Evolutionary conservation across 2,113 vertebrate genomes (phyloP), one percentile per base, ranked within the genome.

Genomic region (Ictalurus punctatus): DNA sequence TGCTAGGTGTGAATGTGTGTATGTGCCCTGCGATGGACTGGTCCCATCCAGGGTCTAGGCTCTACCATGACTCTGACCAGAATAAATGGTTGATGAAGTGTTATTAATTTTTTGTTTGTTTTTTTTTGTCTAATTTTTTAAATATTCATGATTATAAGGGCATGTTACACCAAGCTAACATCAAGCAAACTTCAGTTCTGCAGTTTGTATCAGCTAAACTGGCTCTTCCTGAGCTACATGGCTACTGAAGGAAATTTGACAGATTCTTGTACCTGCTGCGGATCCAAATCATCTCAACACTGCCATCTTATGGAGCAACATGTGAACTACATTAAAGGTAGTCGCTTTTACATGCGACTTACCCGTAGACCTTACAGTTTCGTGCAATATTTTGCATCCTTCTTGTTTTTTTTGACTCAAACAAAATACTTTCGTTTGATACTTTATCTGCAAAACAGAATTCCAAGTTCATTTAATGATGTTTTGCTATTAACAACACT

Each of bases 221-320:
- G 16, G 14, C 0, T 13, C 17, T 67, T 67, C 27, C 25, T 52
- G 83, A 86, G 6, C 84, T 34, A 40, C 54, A 34, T 19, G 3
- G 58, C 44, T 13, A 7, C 30, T 59, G 17, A 44, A 25, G 0
- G 23, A 61, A 27, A 12, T 76, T 19, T 27, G 54, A 71, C 44
- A 73, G 44, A 27, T 48, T 73, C 9, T 16, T 84, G 14, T 17
- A 1, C 27, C 2, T 25, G 84, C 21, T 52, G 16, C 10, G 1
- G 5, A 69, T 34, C 48, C 52, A 73, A 81, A 63, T 6, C 37
- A 30, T 73, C 37, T 48, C 44, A 74, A 83, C n/a, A 61, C 81
- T 76, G 87, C 69, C 87, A 88, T 76, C 87, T 84, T 74, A 69
- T 88, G 87, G 69, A 61, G 1, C 0, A 61, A 61, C 1, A 4